Base-by-base conservation (phyloP, 2,797 vertebrate species). In the Acridotheres tristis region DNA sequence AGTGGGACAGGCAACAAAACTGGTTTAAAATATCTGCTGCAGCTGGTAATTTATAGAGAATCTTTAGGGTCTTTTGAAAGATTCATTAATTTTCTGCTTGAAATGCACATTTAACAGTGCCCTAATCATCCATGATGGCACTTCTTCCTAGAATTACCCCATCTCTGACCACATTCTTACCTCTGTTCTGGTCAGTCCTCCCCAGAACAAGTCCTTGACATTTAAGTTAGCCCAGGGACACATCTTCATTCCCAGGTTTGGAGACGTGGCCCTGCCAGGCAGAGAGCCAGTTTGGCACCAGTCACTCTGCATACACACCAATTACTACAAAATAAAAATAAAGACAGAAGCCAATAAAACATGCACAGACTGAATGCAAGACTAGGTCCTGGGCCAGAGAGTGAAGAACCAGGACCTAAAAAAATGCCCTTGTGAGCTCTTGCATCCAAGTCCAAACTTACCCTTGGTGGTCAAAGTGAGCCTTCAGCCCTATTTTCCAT, bases 271-370 rank as follows among this genome's bases (percentile, higher is more conserved):
- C 13, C 26, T 53, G 11, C 11, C 38, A 65, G 11, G 36, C 20
- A 6, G 26, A 74, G 23, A 78, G 7, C 2, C 43, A 51, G 8
- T 32, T 59, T 71, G 30, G 10, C 26, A 50, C 4, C 50, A 48
- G 26, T 45, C 48, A 29, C 14, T 61, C 11, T 11, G 11, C 0
- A 0, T 3, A 19, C 7, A 54, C 18, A 27, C 5, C 3, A 2
- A 22, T 36, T 53, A 38, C 38, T 78, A 20, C 36, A 61, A 83
- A 73, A 73, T 5, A 25, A 67, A 83, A 83, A 55, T 17, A 27
- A 23, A 40, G 4, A 61, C 17, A 53, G 27, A 58, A 84, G 18
- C 9, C 47, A 84, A 29, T 25, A 82, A 54, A 68, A 55, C 21
- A 29, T 2, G 4, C 10, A 36, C 8, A 68, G 10, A 13, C 5